Base-by-base conservation (phyloP, 2,888 invertebrate species). In the Conops quadrifasciatus region DNA sequence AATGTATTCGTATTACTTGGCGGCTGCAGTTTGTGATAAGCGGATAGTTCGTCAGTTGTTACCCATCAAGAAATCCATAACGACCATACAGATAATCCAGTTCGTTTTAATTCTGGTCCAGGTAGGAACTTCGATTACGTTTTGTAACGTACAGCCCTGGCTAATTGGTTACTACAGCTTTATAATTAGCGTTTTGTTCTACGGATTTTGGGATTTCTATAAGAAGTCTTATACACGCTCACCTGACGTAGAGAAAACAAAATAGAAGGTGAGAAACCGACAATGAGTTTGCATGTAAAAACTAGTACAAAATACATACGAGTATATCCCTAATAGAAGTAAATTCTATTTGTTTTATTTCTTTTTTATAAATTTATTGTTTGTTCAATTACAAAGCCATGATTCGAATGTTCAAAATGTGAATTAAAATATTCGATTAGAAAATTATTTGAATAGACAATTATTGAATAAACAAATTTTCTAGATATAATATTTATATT, bases 1-100 rank as follows among this genome's bases (percentile, higher is more conserved):
- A n/a, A 93, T 93, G 93, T 93, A 93, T 81, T 87, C 88, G 7
- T 93, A 93, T 84, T 93, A 93, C 81, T 87, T 92, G 15, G 80
- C 91, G 1, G 87, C 91, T 0, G 89, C 90, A 71, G 88, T 91
- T 71, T 91, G 79, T 24, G 78, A 90, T 74, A 88, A 89, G 5
- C 78, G 81, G 53, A 83, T 89, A 76, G 89, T 90, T 79, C 87
- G 86, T 26, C 84, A 83, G 73, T 84, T 92, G 53, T 81, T 81
- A 68, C 89, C 88, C 72, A 88, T 91, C 81, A 93, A 93, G 82
- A 89, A 88, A 79, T 88, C 87, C 84, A 84, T 90, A 28, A 90
- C 90, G 2, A 82, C 88, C 36, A 83, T 91, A 77, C 93, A 93
- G 86, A 90, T 93, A 91, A 89, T 90, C 5, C 93, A 93, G 84